These are phyloP conservation scores for Pocillopora damicornis DNA, from an alignment of 64 coral and sea anemone species.

Conservation along the genomic window DNA sequence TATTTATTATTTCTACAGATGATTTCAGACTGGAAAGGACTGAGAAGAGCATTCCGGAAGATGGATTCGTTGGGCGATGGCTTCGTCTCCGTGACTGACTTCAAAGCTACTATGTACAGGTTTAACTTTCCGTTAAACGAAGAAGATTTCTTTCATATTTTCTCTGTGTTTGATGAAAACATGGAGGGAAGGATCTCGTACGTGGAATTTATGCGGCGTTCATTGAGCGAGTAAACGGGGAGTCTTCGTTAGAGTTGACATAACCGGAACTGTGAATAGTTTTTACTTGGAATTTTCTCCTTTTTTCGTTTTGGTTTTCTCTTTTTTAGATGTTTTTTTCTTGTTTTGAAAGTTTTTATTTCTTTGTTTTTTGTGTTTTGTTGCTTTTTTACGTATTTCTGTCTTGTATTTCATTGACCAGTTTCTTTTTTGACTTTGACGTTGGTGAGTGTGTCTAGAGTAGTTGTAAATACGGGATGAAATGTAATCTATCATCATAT, in stretches of 20 bases:
- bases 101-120: slow-evolving; percentile 39
- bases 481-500: too few relatives aligned
- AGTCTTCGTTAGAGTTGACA: too few relatives aligned
- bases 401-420: too few relatives aligned
- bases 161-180: slow-evolving; percentile 68
- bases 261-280: background rate
- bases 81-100: slow-evolving; percentile 67
- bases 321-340: background rate
- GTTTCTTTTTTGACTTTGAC: too few relatives aligned
- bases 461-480: too few relatives aligned
- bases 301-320: background rate
- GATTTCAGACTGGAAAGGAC: slow-evolving; percentile 27
- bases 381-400: too few relatives aligned
- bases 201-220: slow-evolving; percentile 71
- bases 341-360: background rate
- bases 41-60: slow-evolving; percentile 52
- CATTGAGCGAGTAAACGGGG: background rate
- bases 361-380: background rate
- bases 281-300: background rate
- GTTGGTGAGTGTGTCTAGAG: too few relatives aligned
- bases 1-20: background rate
- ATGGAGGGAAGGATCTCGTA: slow-evolving; percentile 82
- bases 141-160: slow-evolving; percentile 92
- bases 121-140: slow-evolving; percentile 67
- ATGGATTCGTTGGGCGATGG: slow-evolving; percentile 58